phyloP scores from a whole-genome alignment of 1,140 invertebrate species.

The Heliconius himera region DNA sequence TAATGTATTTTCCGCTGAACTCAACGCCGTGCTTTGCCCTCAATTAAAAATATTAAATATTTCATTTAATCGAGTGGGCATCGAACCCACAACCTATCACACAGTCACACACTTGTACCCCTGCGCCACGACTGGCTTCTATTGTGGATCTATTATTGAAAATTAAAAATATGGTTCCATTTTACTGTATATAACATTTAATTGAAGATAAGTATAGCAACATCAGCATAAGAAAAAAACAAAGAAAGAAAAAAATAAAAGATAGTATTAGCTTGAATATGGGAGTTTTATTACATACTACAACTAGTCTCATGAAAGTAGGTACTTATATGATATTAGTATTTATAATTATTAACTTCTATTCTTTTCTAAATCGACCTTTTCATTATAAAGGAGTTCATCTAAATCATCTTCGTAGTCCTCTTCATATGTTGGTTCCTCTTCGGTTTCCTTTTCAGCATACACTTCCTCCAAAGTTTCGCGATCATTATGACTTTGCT shows the following conservation, averaged over 20 bases:
- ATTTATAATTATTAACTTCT: background rate
- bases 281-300: background rate
- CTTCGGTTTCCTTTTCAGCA: conserved; percentile 40
- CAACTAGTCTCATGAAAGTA: background rate
- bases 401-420: conserved; percentile 45
- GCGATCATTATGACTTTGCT: conserved; percentile 44
- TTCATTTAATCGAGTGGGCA: too few species aligned
- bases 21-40: too few species aligned
- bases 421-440: conserved; percentile 49
- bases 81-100: too few species aligned
- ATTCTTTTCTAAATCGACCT: conserved; percentile 20
- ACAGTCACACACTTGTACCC: too few species aligned
- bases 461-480: conserved; percentile 37
- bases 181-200: too few species aligned
- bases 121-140: too few species aligned
- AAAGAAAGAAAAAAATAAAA: background rate
- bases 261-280: background rate
- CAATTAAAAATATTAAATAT: too few species aligned
- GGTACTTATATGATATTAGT: background rate
- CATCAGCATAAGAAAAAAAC: background rate
- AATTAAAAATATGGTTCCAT: too few species aligned
- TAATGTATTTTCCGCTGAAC: too few species aligned
- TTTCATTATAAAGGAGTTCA: conserved; percentile 41
- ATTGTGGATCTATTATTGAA: too few species aligned
- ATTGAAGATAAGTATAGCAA: too few species aligned